Conservation (phyloP, 2,113 vertebrate species). For the Gobius niger region DNA sequence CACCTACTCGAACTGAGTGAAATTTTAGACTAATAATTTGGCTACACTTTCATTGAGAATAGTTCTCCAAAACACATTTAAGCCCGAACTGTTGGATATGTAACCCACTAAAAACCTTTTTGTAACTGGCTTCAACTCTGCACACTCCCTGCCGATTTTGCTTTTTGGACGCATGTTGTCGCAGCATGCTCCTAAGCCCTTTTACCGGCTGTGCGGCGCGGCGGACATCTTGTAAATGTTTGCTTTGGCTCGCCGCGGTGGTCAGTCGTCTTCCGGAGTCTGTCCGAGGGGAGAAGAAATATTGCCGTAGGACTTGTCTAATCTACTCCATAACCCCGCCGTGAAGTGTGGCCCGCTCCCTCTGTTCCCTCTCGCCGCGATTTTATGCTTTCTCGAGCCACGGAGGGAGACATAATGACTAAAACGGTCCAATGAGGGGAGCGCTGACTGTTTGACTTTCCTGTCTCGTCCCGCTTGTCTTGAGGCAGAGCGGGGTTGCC, state of each 20-base stretch:
- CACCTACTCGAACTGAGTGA: no score
- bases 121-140: conserved; percentile 38
- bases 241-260: conserved; percentile 40
- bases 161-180: conserved; percentile 15
- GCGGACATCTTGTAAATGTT: conserved; percentile 45
- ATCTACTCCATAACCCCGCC: conserved; percentile 57
- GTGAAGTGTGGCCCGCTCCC: conserved; percentile 43
- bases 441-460: conserved; percentile 51
- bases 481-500: conserved; percentile 10
- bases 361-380: conserved; percentile 24
- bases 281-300: conserved; percentile 37
- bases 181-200: conserved; percentile 16
- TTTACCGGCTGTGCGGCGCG: conserved; percentile 20
- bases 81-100: no score
- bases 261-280: conserved; percentile 58
- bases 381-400: conserved; percentile 19
- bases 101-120: not conserved
- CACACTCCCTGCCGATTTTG: conserved; percentile 38
- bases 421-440: conserved; percentile 9
- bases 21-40: no score
- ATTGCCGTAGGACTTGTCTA: conserved; percentile 61
- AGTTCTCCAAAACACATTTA: no score
- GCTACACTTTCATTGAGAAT: no score
- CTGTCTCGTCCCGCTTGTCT: conserved; percentile 47
- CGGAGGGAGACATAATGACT: conserved; percentile 31